These are phyloP conservation scores for Lymantria monacha DNA, from an alignment of 2,888 invertebrate genomes.

Conservation along the genomic window DNA sequence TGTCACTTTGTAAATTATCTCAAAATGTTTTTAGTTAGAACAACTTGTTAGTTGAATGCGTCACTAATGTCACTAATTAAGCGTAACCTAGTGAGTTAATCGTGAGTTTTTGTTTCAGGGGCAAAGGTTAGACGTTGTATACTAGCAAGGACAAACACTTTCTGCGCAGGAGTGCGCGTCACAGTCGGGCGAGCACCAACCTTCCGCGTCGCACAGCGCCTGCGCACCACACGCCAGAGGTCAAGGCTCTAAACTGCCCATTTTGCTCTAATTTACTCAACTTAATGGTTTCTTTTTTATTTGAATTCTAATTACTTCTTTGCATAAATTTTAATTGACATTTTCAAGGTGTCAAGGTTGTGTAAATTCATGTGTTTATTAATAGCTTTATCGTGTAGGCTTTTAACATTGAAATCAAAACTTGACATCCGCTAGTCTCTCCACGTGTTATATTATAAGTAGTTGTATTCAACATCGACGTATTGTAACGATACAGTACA, in stretches of 20 bases:
- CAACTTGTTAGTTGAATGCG: conserved; percentile 11
- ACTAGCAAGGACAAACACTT: conserved; percentile 74
- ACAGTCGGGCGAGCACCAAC: conserved; percentile 60
- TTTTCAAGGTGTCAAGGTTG: conserved; percentile 9
- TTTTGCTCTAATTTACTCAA: conserved; percentile 48
- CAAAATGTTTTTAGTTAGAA: not conserved
- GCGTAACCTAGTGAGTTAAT: conserved; percentile 17
- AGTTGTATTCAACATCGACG: too few species aligned
- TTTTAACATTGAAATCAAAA: not conserved
- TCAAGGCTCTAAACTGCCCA: conserved; percentile 55
- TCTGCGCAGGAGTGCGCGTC: conserved; percentile 74
- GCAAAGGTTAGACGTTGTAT: conserved; percentile 55
- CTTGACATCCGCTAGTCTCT: not conserved
- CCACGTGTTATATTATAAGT: too few species aligned
- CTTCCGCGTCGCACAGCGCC: conserved; percentile 70
- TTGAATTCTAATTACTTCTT: conserved; percentile 32
- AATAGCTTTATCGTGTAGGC: too few species aligned
- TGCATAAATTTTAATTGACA: conserved; percentile 11
- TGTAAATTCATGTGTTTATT: not conserved
- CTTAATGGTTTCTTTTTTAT: conserved; percentile 25
- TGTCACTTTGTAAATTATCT: too few species aligned
- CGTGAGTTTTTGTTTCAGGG: conserved; percentile 50
- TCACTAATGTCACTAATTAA: conserved; percentile 17
- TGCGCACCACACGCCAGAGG: conserved; percentile 46
- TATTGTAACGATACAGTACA: too few species aligned